phyloP scores from a whole-genome alignment of 2,113 vertebrate species.

The Aphyosemion australe region DNA sequence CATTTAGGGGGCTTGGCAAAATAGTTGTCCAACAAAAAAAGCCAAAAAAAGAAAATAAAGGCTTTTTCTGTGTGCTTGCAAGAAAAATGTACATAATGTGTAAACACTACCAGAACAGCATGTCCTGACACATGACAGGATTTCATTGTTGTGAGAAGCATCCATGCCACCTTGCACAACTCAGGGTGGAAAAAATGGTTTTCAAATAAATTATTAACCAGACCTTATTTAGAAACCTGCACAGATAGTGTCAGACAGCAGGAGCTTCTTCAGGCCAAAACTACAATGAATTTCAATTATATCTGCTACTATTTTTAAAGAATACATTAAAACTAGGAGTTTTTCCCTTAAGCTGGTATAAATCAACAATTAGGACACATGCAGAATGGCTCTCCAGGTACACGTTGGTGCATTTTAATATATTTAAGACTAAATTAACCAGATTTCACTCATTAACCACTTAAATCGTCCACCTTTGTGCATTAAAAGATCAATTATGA shows the following conservation, averaged over 20 bases:
- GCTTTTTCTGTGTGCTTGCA: neutral
- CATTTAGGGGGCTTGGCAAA: too few relatives aligned
- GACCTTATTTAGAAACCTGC: neutral
- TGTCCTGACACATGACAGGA: neutral
- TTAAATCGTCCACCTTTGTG: too few relatives aligned
- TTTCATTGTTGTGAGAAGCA: neutral
- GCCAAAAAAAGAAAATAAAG: neutral
- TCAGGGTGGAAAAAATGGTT: neutral
- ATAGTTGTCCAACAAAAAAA: neutral
- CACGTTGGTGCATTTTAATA: too few relatives aligned
- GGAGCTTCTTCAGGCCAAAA: neutral
- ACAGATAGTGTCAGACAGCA: neutral
- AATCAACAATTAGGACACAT: neutral
- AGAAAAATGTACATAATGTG: neutral
- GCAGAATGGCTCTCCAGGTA: neutral
- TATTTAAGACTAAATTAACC: neutral
- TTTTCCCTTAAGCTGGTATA: neutral
- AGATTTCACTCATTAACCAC: neutral
- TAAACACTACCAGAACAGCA: neutral
- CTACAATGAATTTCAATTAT: neutral
- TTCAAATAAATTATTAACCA: constrained; percentile 8
- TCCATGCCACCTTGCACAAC: neutral
- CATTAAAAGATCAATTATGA: too few relatives aligned
- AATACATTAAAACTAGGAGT: neutral
- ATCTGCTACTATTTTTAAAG: neutral